Percentiles rank a stretch among this genome's conserved stretches.
Conservation (phyloP, 2,113 vertebrate genomes). For the Podocnemis expansa region DNA sequence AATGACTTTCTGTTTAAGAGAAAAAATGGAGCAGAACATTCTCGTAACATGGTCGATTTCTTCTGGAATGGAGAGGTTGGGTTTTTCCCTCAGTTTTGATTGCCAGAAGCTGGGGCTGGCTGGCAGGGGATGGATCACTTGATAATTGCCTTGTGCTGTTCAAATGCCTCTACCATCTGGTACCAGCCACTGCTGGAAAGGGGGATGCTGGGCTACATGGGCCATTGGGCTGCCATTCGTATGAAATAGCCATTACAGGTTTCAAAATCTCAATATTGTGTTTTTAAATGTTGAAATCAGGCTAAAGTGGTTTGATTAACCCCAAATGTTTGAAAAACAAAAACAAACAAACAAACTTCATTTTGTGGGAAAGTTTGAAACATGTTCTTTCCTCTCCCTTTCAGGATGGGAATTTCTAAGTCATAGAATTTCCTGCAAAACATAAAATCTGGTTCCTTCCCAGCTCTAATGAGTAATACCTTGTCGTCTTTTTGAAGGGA, state of each 20-base stretch:
- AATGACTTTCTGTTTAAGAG: background rate
- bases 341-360: background rate
- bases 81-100: background rate
- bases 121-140: background rate
- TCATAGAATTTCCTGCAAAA: background rate
- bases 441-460: background rate
- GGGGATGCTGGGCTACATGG: background rate
- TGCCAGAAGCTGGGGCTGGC: background rate
- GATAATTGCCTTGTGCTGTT: background rate
- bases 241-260: background rate
- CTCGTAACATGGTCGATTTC: background rate
- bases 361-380: background rate
- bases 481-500: background rate
- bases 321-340: background rate
- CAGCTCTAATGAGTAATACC: background rate
- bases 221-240: background rate
- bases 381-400: background rate
- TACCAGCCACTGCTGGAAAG: background rate
- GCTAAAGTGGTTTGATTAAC: background rate
- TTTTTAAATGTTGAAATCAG: background rate
- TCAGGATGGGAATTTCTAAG: background rate
- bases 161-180: background rate
- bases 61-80: background rate
- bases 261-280: background rate
- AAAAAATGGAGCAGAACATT: background rate